These are phyloP conservation scores for Piprites chloris DNA, from an alignment of 2,113 vertebrate species.

Conservation along the genomic window DNA sequence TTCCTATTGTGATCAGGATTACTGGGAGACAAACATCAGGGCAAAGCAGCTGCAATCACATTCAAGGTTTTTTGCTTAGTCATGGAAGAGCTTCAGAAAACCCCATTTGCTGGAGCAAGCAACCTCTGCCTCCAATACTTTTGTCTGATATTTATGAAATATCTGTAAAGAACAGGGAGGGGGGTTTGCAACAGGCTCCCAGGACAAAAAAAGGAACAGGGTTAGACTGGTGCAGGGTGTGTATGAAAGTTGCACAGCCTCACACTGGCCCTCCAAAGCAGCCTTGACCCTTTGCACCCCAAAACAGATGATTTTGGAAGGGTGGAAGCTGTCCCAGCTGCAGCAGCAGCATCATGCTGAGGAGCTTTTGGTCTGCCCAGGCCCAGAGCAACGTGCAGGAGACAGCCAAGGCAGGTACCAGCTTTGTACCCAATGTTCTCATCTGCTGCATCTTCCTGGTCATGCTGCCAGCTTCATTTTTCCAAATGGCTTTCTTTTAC, in stretches of 20 bases:
- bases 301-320: fast-evolving
- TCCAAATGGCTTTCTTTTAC: not conserved
- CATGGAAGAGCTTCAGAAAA: not conserved
- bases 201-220: not conserved
- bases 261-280: not conserved
- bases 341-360: not conserved
- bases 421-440: not conserved
- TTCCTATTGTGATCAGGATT: fast-evolving
- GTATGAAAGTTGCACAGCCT: not conserved
- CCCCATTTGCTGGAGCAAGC: not conserved
- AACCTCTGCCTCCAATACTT: not conserved
- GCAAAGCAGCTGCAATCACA: not conserved
- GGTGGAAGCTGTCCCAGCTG: not conserved
- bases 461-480: not conserved
- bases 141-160: not conserved
- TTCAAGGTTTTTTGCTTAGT: not conserved
- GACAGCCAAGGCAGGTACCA: not conserved
- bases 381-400: fast-evolving
- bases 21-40: not conserved
- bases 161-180: not conserved
- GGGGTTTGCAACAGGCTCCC: not conserved
- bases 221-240: not conserved
- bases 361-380: not conserved
- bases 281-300: not conserved
- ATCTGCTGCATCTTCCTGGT: not conserved